A percentile compares a stretch with the other conserved stretches of the same genome.
These are phyloP conservation scores for Myotis daubentonii DNA, from an alignment of 2,797 vertebrate genomes.

Conservation along the genomic window DNA sequence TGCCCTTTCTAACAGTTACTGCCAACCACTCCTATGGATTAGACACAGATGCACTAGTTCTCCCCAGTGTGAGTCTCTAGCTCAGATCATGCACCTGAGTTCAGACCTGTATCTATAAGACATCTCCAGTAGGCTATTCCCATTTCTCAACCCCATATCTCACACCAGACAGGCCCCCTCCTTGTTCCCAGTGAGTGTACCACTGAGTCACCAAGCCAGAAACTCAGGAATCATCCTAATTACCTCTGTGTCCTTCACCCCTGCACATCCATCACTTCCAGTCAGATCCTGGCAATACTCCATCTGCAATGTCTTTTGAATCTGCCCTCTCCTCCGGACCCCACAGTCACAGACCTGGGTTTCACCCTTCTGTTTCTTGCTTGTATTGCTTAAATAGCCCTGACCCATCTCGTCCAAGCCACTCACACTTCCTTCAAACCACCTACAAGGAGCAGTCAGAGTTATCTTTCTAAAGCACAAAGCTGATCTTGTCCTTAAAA, in stretches of 20 bases:
- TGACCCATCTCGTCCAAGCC: not conserved
- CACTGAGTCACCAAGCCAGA: slow-evolving; percentile 26
- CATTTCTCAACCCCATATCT: not conserved
- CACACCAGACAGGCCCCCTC: not conserved
- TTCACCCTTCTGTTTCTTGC: not conserved
- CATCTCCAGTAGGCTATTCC: not conserved
- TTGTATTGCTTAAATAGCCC: slow-evolving; percentile 13
- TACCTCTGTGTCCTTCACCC: slow-evolving; percentile 17
- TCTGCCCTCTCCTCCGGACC: not conserved
- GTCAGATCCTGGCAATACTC: slow-evolving; percentile 28
- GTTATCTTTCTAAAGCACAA: slow-evolving; percentile 18
- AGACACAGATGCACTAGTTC: not conserved
- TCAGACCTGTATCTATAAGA: not conserved
- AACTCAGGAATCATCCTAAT: slow-evolving; percentile 25
- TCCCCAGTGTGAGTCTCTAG: not conserved
- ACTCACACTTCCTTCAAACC: slow-evolving; percentile 4
- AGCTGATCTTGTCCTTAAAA: slow-evolving; percentile 10
- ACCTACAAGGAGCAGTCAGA: not conserved
- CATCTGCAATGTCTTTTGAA: slow-evolving; percentile 10
- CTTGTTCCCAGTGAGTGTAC: not conserved
- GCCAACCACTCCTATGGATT: not conserved
- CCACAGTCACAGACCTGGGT: not conserved
- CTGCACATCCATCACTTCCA: slow-evolving; percentile 14
- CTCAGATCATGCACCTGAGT: not conserved
- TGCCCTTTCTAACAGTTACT: not conserved